Evolutionary conservation across 2,113 vertebrate genomes (phyloP).

Genomic region (Oenanthe melanoleuca): DNA sequence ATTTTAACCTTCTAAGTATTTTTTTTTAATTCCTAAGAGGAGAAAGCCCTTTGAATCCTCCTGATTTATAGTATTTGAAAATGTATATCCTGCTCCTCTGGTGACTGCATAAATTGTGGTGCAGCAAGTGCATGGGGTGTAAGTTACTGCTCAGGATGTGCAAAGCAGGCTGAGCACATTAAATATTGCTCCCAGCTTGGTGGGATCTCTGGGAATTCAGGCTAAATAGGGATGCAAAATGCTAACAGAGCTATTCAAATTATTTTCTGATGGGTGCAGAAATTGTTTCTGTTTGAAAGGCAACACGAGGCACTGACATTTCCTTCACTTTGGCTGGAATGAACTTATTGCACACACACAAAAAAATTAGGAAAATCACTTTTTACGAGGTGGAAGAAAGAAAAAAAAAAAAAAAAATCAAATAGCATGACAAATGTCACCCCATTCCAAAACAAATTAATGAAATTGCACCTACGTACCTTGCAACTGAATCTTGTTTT

Average conservation of each 20-base stretch:
- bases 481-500: slow-evolving; percentile 98
- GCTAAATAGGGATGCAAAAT: slow-evolving; percentile 19
- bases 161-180: not conserved
- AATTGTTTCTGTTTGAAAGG: not conserved
- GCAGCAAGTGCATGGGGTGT: too few relatives aligned
- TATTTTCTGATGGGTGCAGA: not conserved
- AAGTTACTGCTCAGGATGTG: not conserved
- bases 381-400: not conserved
- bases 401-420: not conserved
- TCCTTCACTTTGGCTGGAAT: not conserved
- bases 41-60: not conserved
- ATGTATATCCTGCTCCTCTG: not conserved
- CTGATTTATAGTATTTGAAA: not conserved
- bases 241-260: not conserved
- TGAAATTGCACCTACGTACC: slow-evolving; percentile 79
- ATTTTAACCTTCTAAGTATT: not conserved
- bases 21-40: not conserved
- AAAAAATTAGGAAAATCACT: not conserved
- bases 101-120: not conserved
- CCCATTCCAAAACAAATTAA: slow-evolving; percentile 9
- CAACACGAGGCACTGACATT: not conserved
- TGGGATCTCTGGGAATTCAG: not conserved
- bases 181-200: not conserved
- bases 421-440: not conserved
- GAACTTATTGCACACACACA: not conserved